Evolutionary conservation across 1,140 invertebrate genomes (phyloP).

Genomic region (Drosophila lini): DNA sequence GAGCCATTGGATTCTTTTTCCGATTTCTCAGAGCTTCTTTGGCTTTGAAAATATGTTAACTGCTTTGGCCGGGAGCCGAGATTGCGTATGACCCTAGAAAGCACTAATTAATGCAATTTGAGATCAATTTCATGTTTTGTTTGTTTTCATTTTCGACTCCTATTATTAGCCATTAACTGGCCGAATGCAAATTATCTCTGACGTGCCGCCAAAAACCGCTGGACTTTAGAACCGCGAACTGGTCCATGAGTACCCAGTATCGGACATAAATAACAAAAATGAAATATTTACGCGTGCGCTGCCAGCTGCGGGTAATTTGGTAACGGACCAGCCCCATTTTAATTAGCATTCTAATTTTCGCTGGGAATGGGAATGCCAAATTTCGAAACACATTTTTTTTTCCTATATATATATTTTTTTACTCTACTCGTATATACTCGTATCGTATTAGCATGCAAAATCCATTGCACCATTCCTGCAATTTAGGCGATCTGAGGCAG

Average conservation of each 20-base stretch:
- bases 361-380: conserved; percentile 20
- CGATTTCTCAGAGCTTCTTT: neutral
- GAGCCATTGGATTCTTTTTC: conserved; percentile 3
- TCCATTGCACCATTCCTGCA: conserved; percentile 45
- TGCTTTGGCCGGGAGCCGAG: conserved; percentile 25
- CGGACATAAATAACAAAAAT: conserved; percentile 26
- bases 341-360: conserved; percentile 39
- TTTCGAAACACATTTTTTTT: conserved; percentile 19
- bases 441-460: conserved; percentile 40
- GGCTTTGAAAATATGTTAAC: conserved; percentile 34
- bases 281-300: conserved; percentile 30
- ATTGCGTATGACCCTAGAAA: conserved; percentile 6
- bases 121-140: neutral
- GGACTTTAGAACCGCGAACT: conserved; percentile 27
- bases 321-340: conserved; percentile 17
- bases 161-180: conserved; percentile 20
- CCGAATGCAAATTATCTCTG: conserved; percentile 9
- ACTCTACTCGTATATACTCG: neutral
- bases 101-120: conserved; percentile 37
- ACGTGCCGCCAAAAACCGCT: conserved; percentile 32
- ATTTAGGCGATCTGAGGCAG: conserved; percentile 32
- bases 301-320: conserved; percentile 18
- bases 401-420: neutral
- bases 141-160: neutral
- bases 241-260: conserved; percentile 8